These are phyloP conservation scores for Cossypha polioptera DNA, from an alignment of 2,797 vertebrate species.

Conservation along the genomic window DNA sequence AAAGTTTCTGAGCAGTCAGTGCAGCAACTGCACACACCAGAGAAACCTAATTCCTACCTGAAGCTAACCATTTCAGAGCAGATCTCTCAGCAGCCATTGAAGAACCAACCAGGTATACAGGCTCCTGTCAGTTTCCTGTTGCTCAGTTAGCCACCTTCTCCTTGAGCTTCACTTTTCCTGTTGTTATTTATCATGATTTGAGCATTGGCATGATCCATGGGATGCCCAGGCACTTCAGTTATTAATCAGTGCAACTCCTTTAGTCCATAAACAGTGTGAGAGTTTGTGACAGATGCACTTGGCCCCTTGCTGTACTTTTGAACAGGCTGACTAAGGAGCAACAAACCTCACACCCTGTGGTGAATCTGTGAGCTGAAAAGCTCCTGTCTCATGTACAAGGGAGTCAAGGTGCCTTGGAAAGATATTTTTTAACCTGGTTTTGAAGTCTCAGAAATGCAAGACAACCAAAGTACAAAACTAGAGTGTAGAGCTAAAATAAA, in stretches of 20 bases:
- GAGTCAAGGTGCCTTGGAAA: not conserved
- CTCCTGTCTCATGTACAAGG: fast-evolving
- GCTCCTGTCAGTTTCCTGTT: not conserved
- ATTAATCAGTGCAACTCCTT: not conserved
- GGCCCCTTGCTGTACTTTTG: not conserved
- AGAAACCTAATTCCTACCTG: not conserved
- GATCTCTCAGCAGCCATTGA: not conserved
- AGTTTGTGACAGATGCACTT: not conserved
- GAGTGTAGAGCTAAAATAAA: not conserved
- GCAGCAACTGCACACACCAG: not conserved
- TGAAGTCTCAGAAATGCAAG: not conserved
- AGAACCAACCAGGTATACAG: not conserved
- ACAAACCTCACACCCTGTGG: not conserved
- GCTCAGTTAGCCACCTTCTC: not conserved
- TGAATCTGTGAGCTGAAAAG: not conserved
- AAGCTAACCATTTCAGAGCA: not conserved
- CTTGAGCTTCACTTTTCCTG: not conserved
- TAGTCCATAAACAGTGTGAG: not conserved
- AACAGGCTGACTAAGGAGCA: not conserved
- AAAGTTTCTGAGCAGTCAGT: not conserved
- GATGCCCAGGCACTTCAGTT: not conserved
- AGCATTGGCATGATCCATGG: fast-evolving
- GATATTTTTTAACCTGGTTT: not conserved
- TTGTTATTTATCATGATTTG: not conserved
- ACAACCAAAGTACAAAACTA: not conserved